Evolutionary conservation across 2,797 vertebrate species (phyloP).

Genomic region (Pipistrellus pipistrellus): DNA sequence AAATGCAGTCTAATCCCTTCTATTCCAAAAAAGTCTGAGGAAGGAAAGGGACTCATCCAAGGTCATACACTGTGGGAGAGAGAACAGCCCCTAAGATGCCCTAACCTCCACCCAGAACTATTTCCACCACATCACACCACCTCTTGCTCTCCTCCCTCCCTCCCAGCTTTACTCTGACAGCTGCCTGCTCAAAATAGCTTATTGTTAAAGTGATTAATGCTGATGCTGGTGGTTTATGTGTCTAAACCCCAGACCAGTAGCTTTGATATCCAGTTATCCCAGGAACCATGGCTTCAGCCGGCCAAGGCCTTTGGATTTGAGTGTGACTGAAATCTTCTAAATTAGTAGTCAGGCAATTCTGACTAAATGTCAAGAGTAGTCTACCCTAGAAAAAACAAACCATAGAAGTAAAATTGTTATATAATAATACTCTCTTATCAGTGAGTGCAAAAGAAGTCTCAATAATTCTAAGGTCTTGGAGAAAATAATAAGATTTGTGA

Average conservation of each 20-base stretch:
- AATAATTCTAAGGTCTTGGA: conserved; percentile 21
- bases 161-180: conserved; percentile 21
- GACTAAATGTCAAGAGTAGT: not conserved
- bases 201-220: not conserved
- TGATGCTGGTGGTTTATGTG: not conserved
- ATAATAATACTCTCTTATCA: conserved; percentile 3
- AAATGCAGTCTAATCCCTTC: not conserved
- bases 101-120: not conserved
- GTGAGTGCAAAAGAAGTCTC: not conserved
- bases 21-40: not conserved
- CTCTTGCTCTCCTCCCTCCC: not conserved
- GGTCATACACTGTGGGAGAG: not conserved
- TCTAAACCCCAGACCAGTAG: not conserved
- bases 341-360: not conserved
- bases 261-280: not conserved
- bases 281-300: not conserved
- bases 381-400: conserved; percentile 53
- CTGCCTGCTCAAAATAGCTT: conserved; percentile 31
- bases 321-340: not conserved
- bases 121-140: not conserved
- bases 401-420: conserved; percentile 30
- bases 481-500: conserved; percentile 18
- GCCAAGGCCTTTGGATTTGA: not conserved
- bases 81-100: not conserved
- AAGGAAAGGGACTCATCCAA: not conserved